phyloP scores from a whole-genome alignment of 2,113 vertebrate genomes.

The Stictonetta naevosa region DNA sequence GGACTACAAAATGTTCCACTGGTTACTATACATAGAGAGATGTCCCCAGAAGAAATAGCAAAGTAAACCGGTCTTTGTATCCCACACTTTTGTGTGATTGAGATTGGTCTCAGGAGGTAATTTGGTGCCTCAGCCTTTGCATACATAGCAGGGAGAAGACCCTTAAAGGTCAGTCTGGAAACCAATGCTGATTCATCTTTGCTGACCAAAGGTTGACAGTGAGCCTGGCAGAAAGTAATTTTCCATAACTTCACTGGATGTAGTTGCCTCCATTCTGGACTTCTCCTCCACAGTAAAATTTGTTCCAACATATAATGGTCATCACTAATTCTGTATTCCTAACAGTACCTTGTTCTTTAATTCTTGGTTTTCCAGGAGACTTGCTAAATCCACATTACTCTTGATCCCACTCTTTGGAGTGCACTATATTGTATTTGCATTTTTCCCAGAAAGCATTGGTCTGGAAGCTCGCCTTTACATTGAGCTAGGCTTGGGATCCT shows the following conservation, averaged over 20 bases:
- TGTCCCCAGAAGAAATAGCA: not conserved
- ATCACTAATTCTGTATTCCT: not conserved
- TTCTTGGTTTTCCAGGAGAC: slow-evolving; percentile 51
- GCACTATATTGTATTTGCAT: slow-evolving; percentile 73
- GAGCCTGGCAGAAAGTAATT: not conserved
- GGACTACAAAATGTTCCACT: not conserved
- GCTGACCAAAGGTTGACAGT: not conserved
- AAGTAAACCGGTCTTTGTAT: not conserved
- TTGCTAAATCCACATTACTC: slow-evolving; percentile 73
- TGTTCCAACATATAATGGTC: rapidly evolving
- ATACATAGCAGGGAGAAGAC: not conserved
- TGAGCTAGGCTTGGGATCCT: slow-evolving; percentile 74
- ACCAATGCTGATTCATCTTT: not conserved
- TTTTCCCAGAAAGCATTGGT: slow-evolving; percentile 72
- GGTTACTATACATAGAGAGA: not conserved
- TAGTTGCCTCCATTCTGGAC: not conserved
- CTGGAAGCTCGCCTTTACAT: slow-evolving; percentile 69
- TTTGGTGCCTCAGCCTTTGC: not conserved
- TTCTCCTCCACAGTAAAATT: not conserved
- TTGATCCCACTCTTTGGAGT: slow-evolving; percentile 77
- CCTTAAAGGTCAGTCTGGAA: not conserved
- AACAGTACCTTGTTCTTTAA: not conserved
- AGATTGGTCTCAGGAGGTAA: not conserved
- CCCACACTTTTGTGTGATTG: no score
- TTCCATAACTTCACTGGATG: rapidly evolving